A percentile compares a stretch with the other conserved stretches of the same genome.
Evolutionary conservation across 2,113 vertebrate species (phyloP).

Genomic region (Butorides virescens): DNA sequence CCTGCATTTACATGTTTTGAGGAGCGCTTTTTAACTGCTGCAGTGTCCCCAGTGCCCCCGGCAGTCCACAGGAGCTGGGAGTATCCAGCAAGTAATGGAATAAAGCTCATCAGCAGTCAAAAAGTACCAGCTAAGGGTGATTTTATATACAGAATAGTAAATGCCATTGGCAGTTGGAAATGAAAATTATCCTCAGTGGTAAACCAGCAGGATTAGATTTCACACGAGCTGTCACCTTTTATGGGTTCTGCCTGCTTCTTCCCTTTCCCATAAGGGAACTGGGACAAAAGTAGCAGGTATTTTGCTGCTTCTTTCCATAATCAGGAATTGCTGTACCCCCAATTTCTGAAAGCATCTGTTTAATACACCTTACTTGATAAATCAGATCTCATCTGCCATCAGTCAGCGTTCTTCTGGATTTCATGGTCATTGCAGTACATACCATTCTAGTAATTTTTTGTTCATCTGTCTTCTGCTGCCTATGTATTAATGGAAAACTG

Average conservation of each 20-base stretch:
- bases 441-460: not conserved
- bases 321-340: not conserved
- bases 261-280: not conserved
- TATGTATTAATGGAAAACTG: not conserved
- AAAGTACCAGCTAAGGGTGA: slow-evolving; percentile 9
- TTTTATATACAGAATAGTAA: slow-evolving; percentile 29
- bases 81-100: slow-evolving; percentile 13
- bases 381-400: not conserved
- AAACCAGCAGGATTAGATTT: slow-evolving; percentile 33
- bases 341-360: not conserved
- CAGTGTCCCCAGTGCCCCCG: not conserved
- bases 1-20: slow-evolving; percentile 3
- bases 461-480: not conserved
- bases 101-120: slow-evolving; percentile 42
- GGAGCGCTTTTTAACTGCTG: not conserved
- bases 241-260: not conserved
- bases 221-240: not conserved
- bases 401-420: not conserved
- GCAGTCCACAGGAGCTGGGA: not conserved
- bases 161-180: slow-evolving; percentile 31
- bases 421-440: not conserved
- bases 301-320: not conserved
- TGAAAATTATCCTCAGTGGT: slow-evolving; percentile 50
- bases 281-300: not conserved
- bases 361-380: not conserved